A percentile compares a stretch with the other conserved stretches of the same genome.
These are phyloP conservation scores for Gyps fulvus DNA, from an alignment of 2,113 vertebrate genomes.

Conservation along the genomic window DNA sequence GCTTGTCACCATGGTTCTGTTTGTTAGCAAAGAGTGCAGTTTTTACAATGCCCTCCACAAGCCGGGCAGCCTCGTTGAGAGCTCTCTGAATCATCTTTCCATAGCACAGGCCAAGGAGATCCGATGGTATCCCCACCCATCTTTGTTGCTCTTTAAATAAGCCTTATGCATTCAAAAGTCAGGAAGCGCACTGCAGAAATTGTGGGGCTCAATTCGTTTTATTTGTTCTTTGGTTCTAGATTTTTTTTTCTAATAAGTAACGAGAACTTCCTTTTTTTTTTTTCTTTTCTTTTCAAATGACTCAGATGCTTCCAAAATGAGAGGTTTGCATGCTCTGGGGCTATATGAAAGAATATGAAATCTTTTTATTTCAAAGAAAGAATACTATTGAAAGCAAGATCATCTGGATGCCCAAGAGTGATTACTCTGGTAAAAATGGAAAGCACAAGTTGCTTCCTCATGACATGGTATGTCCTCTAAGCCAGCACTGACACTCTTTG, in stretches of 20 bases:
- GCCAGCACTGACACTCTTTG: neutral
- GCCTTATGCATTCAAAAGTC: neutral
- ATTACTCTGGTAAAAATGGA: neutral
- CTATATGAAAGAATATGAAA: neutral
- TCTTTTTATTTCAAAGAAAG: neutral
- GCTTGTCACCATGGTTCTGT: neutral
- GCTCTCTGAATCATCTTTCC: neutral
- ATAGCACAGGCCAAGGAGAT: neutral
- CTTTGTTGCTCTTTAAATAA: neutral
- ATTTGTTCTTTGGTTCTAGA: neutral
- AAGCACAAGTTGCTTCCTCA: neutral
- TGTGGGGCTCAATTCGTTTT: neutral
- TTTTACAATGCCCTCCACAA: neutral
- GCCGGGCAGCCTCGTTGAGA: neutral
- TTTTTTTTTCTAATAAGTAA: neutral
- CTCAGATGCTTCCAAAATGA: neutral
- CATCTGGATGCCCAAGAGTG: neutral
- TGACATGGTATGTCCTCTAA: neutral
- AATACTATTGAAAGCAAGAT: neutral
- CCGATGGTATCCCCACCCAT: neutral
- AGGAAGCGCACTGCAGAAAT: neutral
- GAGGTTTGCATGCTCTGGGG: neutral
- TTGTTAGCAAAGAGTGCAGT: neutral
- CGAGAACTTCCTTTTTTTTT: neutral
- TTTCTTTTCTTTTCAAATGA: neutral